Conservation (phyloP, 2,888 invertebrate species). For the Anorthoa munda region DNA sequence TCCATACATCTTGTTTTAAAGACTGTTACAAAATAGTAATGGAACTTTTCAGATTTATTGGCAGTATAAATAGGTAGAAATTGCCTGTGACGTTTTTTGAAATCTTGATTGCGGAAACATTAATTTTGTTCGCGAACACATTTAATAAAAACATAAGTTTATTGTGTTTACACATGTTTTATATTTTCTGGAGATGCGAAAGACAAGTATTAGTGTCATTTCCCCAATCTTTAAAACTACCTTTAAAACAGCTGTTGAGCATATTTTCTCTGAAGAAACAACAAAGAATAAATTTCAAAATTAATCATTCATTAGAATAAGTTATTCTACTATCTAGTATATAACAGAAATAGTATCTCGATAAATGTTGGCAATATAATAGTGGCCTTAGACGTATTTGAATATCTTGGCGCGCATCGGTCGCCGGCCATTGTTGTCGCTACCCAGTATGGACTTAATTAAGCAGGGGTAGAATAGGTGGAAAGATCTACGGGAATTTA, state of each 20-base stretch:
- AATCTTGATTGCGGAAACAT: slow-evolving; percentile 60
- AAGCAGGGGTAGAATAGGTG: slow-evolving; percentile 85
- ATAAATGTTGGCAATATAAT: slow-evolving; percentile 86
- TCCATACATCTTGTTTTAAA: slow-evolving; percentile 57
- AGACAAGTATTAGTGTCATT: slow-evolving; percentile 31
- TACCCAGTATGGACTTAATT: slow-evolving; percentile 91
- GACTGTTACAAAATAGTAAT: slow-evolving; percentile 58
- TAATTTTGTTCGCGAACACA: slow-evolving; percentile 49
- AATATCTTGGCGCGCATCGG: slow-evolving; percentile 90
- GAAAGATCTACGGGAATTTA: slow-evolving; percentile 88
- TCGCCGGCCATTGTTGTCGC: slow-evolving; percentile 86
- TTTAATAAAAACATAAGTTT: slow-evolving; percentile 41
- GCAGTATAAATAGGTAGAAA: slow-evolving; percentile 31
- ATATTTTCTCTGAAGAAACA: slow-evolving; percentile 8
- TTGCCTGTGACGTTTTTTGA: slow-evolving; percentile 24
- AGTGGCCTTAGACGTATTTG: slow-evolving; percentile 89
- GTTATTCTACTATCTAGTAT: slow-evolving; percentile 55
- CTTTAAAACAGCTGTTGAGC: not conserved
- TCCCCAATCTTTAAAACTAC: slow-evolving; percentile 20
- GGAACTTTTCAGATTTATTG: slow-evolving; percentile 56
- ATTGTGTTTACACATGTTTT: slow-evolving; percentile 35
- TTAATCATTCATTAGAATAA: slow-evolving; percentile 56
- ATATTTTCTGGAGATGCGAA: slow-evolving; percentile 25
- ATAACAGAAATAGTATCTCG: slow-evolving; percentile 70
- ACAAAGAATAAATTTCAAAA: slow-evolving; percentile 21